Evolutionary conservation across 2,888 invertebrate species (phyloP).

Genomic region (Thysanoteuthis rhombus): DNA sequence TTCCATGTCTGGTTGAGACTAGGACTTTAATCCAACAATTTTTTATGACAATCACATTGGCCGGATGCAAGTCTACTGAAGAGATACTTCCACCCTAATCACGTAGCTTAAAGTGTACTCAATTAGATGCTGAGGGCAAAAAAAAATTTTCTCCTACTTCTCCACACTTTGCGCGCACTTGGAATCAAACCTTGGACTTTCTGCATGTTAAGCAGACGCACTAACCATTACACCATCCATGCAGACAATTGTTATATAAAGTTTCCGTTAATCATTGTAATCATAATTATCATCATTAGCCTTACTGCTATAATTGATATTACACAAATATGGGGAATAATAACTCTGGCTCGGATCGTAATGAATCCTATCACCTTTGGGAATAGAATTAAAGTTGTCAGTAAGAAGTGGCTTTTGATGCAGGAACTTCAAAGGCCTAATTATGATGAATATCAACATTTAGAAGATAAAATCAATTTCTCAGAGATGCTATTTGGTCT

Average conservation of each 20-base stretch:
- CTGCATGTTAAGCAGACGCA: too few relatives aligned
- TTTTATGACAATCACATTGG: too few relatives aligned
- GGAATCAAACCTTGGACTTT: too few relatives aligned
- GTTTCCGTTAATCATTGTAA: not conserved
- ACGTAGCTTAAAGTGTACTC: too few relatives aligned
- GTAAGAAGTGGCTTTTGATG: not conserved
- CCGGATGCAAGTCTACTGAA: too few relatives aligned
- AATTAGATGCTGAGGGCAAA: too few relatives aligned
- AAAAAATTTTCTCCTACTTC: too few relatives aligned
- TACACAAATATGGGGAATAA: not conserved
- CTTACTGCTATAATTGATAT: not conserved
- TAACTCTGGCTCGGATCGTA: not conserved
- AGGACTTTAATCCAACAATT: too few relatives aligned
- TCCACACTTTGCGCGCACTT: too few relatives aligned
- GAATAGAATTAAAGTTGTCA: not conserved
- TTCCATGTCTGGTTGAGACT: too few relatives aligned
- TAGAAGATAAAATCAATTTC: not conserved
- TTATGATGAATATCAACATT: not conserved
- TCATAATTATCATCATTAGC: not conserved
- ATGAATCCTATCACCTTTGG: not conserved
- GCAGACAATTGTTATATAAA: not conserved
- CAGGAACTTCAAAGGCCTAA: not conserved
- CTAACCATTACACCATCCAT: too few relatives aligned
- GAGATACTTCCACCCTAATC: too few relatives aligned
- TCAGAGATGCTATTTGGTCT: not conserved